Evolutionary conservation across 2,888 invertebrate genomes (phyloP), one percentile per base, ranked within the genome.

Genomic region (Taenaris catops): DNA sequence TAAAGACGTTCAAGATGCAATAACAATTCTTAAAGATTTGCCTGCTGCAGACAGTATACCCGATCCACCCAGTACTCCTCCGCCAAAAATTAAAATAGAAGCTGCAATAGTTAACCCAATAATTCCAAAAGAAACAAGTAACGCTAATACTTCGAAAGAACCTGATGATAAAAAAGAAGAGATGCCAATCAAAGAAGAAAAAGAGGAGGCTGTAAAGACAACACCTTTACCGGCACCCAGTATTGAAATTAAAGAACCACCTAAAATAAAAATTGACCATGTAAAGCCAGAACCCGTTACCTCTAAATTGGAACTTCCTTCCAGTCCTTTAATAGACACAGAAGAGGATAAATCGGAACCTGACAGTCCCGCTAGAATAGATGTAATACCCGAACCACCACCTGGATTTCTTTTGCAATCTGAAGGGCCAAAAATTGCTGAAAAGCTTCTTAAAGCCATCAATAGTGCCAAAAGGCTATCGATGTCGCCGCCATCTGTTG

Each of bases 351-450:
- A 86, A 46, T 87, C 83, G 0, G 87, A 87, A 44, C 86, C 86
- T 0, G 87, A 87, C 36, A 86, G 84, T 50, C 81, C 81, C 1
- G 78, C 80, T 7, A 56, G 86, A n/a, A 70, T 81, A 4, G 87
- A 87, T 45, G 83, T 81, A 0, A 45, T 87, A n/a, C 86, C 87
- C 0, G 87, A 87, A 43, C 86, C 87, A 1, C 87, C 87, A 0
- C 79, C 83, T 1, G 81, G 64, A 0, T 87, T 87, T 58, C 60
- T 83, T 1, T 52, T 87, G 5, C 86, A 87, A 44, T 78, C 87
- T 2, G 86, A 87, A 48, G 87, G 86, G 1, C 88, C 89, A 0
- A 90, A 91, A 42, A 91, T 91, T 49, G 90, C 90, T 0, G 91
- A 91, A 48, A 90, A 90, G 55, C 81, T 91, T 2, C 70, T 91